A percentile compares a stretch with the other conserved stretches of the same genome.
These are phyloP conservation scores for Vandiemenella viatica DNA, from an alignment of 2,888 invertebrate species.

Conservation along the genomic window DNA sequence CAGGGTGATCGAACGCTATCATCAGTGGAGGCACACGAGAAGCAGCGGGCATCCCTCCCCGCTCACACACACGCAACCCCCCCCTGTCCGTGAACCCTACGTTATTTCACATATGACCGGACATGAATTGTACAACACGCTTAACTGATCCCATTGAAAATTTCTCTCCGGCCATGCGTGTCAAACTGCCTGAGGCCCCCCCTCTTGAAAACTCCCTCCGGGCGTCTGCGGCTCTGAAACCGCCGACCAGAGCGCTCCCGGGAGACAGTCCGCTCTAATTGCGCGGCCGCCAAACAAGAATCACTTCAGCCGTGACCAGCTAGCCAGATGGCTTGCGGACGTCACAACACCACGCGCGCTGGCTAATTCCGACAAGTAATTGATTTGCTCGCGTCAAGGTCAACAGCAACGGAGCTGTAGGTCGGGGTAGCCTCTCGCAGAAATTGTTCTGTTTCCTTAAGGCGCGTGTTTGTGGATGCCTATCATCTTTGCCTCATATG, in stretches of 20 bases:
- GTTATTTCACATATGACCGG: constrained; percentile 48
- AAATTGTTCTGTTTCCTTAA: no score
- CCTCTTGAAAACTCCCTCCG: background rate
- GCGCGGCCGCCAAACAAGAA: background rate
- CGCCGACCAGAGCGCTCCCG: background rate
- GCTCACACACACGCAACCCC: background rate
- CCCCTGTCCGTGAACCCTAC: constrained; percentile 7
- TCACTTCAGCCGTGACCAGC: no score
- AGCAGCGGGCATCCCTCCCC: background rate
- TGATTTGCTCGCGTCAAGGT: no score
- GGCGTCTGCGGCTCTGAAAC: background rate
- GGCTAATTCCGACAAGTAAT: no score
- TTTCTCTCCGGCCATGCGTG: constrained; percentile 15
- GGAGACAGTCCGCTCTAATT: background rate
- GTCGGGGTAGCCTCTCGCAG: no score
- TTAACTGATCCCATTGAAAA: constrained; percentile 43
- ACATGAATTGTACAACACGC: constrained; percentile 48
- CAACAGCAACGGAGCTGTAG: no score
- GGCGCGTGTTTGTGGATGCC: no score
- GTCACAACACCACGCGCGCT: no score
- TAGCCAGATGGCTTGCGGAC: no score
- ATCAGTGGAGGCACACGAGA: no score
- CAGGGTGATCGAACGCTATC: background rate
- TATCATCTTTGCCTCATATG: no score
- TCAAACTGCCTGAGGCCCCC: constrained; percentile 7